These are phyloP conservation scores for Diadegma fenestrale DNA, from an alignment of 2,888 invertebrate species.

Conservation along the genomic window DNA sequence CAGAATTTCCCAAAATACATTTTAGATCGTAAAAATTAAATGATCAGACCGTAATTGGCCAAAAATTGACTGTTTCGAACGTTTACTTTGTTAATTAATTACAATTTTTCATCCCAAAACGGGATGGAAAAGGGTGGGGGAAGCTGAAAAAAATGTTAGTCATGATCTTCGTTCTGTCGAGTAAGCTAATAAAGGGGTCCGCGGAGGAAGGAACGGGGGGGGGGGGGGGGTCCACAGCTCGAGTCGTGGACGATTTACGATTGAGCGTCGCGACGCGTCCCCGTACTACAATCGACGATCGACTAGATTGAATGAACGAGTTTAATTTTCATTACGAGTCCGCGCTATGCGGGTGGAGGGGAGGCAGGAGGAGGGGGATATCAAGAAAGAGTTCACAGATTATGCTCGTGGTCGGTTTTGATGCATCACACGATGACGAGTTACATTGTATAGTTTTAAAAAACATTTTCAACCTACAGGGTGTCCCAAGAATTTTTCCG, in stretches of 20 bases:
- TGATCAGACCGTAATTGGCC: no score
- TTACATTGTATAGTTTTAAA: not conserved
- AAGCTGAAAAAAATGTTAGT: no score
- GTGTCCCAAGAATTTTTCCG: not conserved
- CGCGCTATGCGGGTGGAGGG: slow-evolving; percentile 21
- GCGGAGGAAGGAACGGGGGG: not conserved
- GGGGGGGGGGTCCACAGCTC: not conserved
- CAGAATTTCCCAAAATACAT: no score
- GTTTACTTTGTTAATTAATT: no score
- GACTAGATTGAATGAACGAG: slow-evolving; percentile 61
- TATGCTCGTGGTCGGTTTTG: slow-evolving; percentile 7
- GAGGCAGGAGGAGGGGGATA: not conserved
- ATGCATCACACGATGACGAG: not conserved
- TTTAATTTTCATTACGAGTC: slow-evolving; percentile 56
- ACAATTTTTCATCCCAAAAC: no score
- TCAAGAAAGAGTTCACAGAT: not conserved
- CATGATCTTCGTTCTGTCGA: no score
- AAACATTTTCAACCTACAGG: not conserved
- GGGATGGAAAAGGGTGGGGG: no score
- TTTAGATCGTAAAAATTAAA: no score
- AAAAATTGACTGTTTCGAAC: no score
- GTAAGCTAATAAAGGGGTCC: no score
- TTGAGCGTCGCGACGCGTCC: not conserved
- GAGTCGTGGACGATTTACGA: not conserved
- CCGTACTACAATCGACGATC: slow-evolving; percentile 30